Conservation (phyloP, 2,888 invertebrate genomes). For the Orthonevra nobilis region DNA sequence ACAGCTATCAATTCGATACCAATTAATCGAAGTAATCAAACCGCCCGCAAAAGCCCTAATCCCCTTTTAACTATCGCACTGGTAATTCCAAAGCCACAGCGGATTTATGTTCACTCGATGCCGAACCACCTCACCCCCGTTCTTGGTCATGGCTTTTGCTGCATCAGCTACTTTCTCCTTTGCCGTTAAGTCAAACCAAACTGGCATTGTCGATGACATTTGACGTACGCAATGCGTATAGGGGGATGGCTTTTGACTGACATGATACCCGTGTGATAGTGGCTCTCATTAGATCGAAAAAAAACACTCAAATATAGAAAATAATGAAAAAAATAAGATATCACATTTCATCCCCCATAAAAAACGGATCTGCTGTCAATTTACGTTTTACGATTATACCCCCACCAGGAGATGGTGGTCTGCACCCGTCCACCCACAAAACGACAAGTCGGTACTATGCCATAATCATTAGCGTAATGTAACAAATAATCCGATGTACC, state of each 20-base stretch:
- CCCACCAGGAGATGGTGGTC: not conserved
- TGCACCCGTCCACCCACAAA: not conserved
- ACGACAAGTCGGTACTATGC: constrained; percentile 18
- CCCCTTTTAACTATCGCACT: constrained; percentile 30
- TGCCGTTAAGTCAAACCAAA: constrained; percentile 10
- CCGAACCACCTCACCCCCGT: not conserved
- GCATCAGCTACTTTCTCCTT: constrained; percentile 1
- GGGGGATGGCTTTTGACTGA: not conserved
- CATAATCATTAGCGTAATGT: constrained; percentile 67
- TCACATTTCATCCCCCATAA: constrained; percentile 55
- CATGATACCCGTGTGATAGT: constrained; percentile 22
- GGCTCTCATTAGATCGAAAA: constrained; percentile 10
- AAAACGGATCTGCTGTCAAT: constrained; percentile 49
- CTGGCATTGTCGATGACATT: not conserved
- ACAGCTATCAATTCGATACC: not conserved
- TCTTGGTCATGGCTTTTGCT: too few relatives aligned
- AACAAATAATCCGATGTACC: constrained; percentile 63
- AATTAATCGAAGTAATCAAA: constrained; percentile 43
- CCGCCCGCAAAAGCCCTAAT: constrained; percentile 35
- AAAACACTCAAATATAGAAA: too few relatives aligned
- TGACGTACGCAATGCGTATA: not conserved
- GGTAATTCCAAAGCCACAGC: constrained; percentile 20
- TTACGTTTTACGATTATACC: constrained; percentile 47
- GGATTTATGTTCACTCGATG: constrained; percentile 20
- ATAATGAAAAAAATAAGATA: constrained; percentile 1